These are phyloP conservation scores for Gavialis gangeticus DNA, from an alignment of 2,113 vertebrate genomes.

Conservation along the genomic window DNA sequence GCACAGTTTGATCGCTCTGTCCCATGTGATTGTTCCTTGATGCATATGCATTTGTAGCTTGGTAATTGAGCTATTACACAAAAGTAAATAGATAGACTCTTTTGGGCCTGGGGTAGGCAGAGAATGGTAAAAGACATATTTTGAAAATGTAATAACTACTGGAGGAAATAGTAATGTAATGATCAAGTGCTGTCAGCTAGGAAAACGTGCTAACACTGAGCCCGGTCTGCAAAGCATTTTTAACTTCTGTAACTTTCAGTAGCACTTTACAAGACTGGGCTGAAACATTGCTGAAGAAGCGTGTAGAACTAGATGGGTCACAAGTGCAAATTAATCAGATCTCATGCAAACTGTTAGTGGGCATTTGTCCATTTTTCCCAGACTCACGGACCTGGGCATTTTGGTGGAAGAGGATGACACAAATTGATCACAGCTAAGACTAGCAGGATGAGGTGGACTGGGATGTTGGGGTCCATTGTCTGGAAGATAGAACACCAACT, in stretches of 20 bases:
- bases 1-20: accelerated
- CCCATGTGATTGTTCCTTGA: accelerated
- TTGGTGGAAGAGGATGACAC: not conserved
- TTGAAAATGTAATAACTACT: not conserved
- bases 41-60: not conserved
- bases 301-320: not conserved
- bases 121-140: not conserved
- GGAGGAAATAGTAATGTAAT: not conserved
- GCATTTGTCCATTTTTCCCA: not conserved
- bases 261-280: not conserved
- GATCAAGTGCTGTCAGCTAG: not conserved
- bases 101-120: accelerated
- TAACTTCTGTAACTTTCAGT: not conserved
- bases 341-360: not conserved
- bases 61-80: not conserved
- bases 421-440: not conserved
- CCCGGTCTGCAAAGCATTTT: not conserved
- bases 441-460: accelerated
- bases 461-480: not conserved
- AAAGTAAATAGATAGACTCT: not conserved
- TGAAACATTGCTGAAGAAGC: not conserved
- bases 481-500: not conserved
- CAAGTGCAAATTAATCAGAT: not conserved
- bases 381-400: not conserved
- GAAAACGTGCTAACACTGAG: not conserved